Evolutionary conservation across 2,888 invertebrate genomes (phyloP).

Genomic region (Dasysyrphus albostriatus): DNA sequence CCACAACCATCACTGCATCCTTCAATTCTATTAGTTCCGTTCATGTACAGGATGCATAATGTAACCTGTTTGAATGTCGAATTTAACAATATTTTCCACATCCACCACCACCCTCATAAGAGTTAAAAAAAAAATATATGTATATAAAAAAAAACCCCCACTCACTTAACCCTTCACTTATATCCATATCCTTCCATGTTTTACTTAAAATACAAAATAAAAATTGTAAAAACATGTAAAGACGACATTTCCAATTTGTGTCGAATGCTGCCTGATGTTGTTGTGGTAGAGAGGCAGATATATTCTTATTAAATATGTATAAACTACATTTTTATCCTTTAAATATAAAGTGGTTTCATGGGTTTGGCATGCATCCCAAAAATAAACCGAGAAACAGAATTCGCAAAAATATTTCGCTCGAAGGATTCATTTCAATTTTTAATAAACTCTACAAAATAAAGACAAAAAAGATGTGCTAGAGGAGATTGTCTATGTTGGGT

Average conservation of each 20-base stretch:
- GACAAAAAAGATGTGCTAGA: neutral
- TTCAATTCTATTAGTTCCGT: constrained; percentile 71
- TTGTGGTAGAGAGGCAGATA: neutral
- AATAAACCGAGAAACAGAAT: constrained; percentile 23
- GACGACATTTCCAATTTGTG: constrained; percentile 76
- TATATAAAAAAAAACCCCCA: neutral
- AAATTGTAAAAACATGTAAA: constrained; percentile 63
- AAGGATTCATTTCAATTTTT: constrained; percentile 74
- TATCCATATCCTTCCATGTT: constrained; percentile 41
- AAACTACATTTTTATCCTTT: constrained; percentile 72
- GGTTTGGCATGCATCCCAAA: constrained; percentile 41
- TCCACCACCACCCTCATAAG: neutral
- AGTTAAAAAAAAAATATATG: neutral
- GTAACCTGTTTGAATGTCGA: constrained; percentile 64
- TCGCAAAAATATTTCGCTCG: constrained; percentile 73
- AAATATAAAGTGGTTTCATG: constrained; percentile 73
- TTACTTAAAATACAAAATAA: constrained; percentile 38
- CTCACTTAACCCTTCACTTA: constrained; percentile 59
- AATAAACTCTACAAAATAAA: constrained; percentile 58
- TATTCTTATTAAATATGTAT: constrained; percentile 65
- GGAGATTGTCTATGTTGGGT: constrained; percentile 31
- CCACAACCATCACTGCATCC: neutral
- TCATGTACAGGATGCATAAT: constrained; percentile 46
- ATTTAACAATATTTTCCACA: constrained; percentile 45
- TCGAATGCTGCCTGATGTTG: constrained; percentile 26